Evolutionary conservation across 2,797 vertebrate species (phyloP).

Genomic region (Spinus olivaceus): DNA sequence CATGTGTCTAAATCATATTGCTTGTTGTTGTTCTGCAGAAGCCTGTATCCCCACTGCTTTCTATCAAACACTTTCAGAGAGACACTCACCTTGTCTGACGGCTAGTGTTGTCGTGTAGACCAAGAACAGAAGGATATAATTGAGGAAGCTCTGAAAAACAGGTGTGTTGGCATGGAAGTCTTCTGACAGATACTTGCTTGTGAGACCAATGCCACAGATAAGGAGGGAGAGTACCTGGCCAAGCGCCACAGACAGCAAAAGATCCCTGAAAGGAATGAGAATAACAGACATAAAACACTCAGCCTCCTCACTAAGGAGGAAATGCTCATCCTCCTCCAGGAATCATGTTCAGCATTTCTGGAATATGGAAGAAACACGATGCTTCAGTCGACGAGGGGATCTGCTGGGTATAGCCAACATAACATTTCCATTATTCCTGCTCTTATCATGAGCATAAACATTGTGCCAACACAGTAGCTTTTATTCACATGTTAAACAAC

Average conservation of each 20-base stretch:
- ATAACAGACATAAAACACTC: constrained; percentile 22
- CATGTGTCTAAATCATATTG: background rate
- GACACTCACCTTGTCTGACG: constrained; percentile 89
- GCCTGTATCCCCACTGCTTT: background rate
- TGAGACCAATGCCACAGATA: constrained; percentile 91
- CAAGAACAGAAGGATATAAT: constrained; percentile 94
- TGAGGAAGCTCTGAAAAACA: constrained; percentile 96
- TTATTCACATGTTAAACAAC: background rate
- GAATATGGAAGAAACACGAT: background rate
- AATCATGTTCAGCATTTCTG: background rate
- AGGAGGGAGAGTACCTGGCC: constrained; percentile 92
- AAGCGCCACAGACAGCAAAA: constrained; percentile 89
- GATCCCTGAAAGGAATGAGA: constrained; percentile 81
- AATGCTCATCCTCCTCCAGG: background rate
- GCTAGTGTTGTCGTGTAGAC: constrained; percentile 95
- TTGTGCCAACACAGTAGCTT: background rate
- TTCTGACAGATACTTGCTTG: constrained; percentile 91
- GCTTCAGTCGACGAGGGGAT: background rate
- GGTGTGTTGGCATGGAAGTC: constrained; percentile 95
- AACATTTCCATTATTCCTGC: background rate
- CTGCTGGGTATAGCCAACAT: background rate
- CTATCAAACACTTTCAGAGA: background rate
- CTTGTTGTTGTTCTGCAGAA: background rate
- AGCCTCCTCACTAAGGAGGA: background rate
- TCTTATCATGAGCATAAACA: background rate